Percentiles rank a stretch among this genome's conserved stretches.
phyloP scores from a whole-genome alignment of 2,113 vertebrate species.

The Mystacornis crossleyi region DNA sequence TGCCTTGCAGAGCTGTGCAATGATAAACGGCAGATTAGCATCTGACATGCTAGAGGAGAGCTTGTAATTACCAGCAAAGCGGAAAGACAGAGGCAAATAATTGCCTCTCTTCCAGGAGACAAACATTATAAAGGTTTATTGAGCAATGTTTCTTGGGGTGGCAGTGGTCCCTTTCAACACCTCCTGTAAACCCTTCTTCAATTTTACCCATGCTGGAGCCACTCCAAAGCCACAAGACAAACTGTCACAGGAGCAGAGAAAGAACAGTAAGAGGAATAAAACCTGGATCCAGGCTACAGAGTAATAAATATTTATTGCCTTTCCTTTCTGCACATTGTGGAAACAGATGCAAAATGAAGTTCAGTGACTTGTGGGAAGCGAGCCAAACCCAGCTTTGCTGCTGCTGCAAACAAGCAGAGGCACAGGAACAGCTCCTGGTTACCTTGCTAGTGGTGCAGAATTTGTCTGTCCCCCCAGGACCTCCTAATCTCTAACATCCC shows the following conservation, averaged over 20 bases:
- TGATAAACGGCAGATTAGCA: not conserved
- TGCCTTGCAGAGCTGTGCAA: not conserved
- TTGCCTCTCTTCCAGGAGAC: not conserved
- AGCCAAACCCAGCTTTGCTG: not conserved
- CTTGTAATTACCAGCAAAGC: not conserved
- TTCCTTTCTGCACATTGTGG: not conserved
- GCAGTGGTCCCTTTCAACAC: not conserved
- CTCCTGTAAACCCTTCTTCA: not conserved
- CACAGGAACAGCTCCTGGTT: not conserved
- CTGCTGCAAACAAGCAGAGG: not conserved
- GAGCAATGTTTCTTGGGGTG: not conserved
- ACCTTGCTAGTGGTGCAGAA: not conserved
- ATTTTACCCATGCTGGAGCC: not conserved
- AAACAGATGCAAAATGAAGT: not conserved
- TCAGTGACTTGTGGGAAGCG: not conserved
- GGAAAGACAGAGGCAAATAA: not conserved
- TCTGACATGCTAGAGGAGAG: not conserved
- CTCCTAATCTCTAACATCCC: not conserved
- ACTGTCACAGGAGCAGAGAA: not conserved
- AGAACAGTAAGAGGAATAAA: not conserved
- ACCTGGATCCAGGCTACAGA: not conserved
- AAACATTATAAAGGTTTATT: not conserved
- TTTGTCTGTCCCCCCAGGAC: not conserved
- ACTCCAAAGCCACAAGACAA: not conserved
- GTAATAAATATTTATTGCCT: constrained; percentile 41